phyloP scores from a whole-genome alignment of 1,140 invertebrate genomes.

The Spodoptera frugiperda region DNA sequence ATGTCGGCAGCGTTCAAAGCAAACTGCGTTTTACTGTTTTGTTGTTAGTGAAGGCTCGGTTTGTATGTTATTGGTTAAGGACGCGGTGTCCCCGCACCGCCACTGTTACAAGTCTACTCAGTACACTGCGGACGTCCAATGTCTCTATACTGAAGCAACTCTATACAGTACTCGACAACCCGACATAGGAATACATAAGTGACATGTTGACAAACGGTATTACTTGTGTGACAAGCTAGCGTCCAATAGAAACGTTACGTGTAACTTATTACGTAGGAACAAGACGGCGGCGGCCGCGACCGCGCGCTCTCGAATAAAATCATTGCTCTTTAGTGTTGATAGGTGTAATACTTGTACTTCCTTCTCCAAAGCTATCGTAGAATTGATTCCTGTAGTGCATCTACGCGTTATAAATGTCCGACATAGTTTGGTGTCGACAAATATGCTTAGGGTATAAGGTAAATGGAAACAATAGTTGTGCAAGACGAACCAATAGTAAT shows the following conservation, averaged over 20 bases:
- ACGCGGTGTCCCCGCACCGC: neutral
- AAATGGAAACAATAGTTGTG: neutral
- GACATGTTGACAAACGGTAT: conserved; percentile 21
- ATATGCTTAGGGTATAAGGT: conserved; percentile 14
- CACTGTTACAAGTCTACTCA: conserved; percentile 15
- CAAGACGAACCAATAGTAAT: neutral
- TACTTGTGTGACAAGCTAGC: neutral
- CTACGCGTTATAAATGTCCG: neutral
- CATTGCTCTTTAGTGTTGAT: conserved; percentile 18
- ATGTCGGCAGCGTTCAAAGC: conserved; percentile 26
- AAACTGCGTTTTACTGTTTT: conserved; percentile 4
- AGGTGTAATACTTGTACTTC: conserved; percentile 5
- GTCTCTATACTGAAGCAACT: neutral
- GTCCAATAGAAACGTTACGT: conserved; percentile 1
- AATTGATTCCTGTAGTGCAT: neutral
- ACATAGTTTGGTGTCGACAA: no score
- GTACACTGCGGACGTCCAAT: conserved; percentile 21
- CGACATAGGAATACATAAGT: neutral
- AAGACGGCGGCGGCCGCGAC: conserved; percentile 2
- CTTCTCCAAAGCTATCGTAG: conserved; percentile 2
- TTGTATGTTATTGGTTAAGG: conserved; percentile 33
- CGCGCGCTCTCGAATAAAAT: conserved; percentile 24
- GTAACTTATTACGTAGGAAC: conserved; percentile 4
- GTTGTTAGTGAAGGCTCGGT: conserved; percentile 35
- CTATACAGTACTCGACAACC: neutral